Conservation (phyloP, 2,888 invertebrate species). For the Venusia cambrica region DNA sequence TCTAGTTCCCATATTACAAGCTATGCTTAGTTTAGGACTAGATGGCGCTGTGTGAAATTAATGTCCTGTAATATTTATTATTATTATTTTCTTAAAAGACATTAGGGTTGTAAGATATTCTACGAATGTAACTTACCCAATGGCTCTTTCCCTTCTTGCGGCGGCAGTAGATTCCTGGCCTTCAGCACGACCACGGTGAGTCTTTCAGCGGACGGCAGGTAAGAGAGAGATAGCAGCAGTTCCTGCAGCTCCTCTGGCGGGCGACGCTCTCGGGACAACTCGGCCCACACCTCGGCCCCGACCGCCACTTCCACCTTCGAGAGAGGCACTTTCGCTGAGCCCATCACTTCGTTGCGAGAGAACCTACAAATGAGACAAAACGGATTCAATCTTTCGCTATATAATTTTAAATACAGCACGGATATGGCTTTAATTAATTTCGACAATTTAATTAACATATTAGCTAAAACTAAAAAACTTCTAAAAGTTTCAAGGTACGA, state of each 20-base stretch:
- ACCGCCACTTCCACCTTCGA: slow-evolving; percentile 89
- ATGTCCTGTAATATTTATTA: too few relatives aligned
- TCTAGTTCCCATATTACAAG: too few relatives aligned
- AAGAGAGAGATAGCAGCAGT: slow-evolving; percentile 90
- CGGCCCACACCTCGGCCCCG: slow-evolving; percentile 92
- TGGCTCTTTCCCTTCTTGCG: slow-evolving; percentile 84
- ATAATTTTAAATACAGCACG: too few relatives aligned
- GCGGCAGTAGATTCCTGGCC: slow-evolving; percentile 90
- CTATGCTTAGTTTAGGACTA: too few relatives aligned
- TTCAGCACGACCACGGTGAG: slow-evolving; percentile 91
- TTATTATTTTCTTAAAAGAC: too few relatives aligned
- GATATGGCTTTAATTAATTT: too few relatives aligned
- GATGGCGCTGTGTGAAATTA: too few relatives aligned
- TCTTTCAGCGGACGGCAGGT: slow-evolving; percentile 93
- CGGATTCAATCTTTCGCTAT: too few relatives aligned
- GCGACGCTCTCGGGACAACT: slow-evolving; percentile 89
- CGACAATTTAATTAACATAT: too few relatives aligned
- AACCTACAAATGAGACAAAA: slow-evolving; percentile 72
- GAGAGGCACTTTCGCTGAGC: slow-evolving; percentile 89
- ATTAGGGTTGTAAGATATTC: too few relatives aligned
- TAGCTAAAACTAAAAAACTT: too few relatives aligned
- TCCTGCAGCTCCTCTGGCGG: slow-evolving; percentile 92
- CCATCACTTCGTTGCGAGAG: slow-evolving; percentile 93
- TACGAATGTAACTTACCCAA: slow-evolving; percentile 79
- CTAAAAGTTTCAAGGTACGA: too few relatives aligned